Evolutionary conservation across 2,888 invertebrate species (phyloP), one percentile per base, ranked within the genome.

Genomic region (Drosophila kuntzei): DNA sequence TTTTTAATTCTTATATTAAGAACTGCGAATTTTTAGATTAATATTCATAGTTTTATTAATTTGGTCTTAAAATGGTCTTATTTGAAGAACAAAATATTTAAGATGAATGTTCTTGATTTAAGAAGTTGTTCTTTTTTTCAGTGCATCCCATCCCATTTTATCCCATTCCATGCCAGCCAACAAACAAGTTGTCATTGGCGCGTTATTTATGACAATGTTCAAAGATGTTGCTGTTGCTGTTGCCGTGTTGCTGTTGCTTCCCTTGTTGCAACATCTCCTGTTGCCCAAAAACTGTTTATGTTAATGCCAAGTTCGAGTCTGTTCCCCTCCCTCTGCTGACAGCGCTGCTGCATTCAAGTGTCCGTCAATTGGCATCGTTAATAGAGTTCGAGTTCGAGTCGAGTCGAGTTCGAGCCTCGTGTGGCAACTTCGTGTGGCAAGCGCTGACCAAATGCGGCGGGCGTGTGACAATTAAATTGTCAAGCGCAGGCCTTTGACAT

Each of bases 401-500:
- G n/a, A n/a, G 16, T 32, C 22, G 46, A 22, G 27, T 27, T 14
- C 16, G 36, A n/a, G 37, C 14, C 32, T 36, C 57, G 18, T 27
- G 51, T 27, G 27, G 46, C 37, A 14, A 32, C 44, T 37, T 54
- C 53, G 53, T 41, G 66, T 27, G 34, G 46, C 36, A 9, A 53
- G 12, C 32, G 12, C 69, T 83, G 80, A 74, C 85, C 88, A 86
- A 86, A 86, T 75, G 83, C 84, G 83, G 85, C 89, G 90, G 89
- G 89, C 88, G 89, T 84, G 90, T 89, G 89, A 89, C 89, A 89
- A 89, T 89, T 89, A 90, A 89, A 90, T 89, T 90, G 89, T 90
- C 77, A 88, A 76, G 79, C 59, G 63, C 68, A 72, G 82, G 80
- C 83, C 80, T 76, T 70, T 72, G 73, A 71, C 68, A 77, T 70